Evolutionary conservation across 30 jellyfish, hydroid and myxozoan species (phyloP).

Genomic region (Aurelia sp.): DNA sequence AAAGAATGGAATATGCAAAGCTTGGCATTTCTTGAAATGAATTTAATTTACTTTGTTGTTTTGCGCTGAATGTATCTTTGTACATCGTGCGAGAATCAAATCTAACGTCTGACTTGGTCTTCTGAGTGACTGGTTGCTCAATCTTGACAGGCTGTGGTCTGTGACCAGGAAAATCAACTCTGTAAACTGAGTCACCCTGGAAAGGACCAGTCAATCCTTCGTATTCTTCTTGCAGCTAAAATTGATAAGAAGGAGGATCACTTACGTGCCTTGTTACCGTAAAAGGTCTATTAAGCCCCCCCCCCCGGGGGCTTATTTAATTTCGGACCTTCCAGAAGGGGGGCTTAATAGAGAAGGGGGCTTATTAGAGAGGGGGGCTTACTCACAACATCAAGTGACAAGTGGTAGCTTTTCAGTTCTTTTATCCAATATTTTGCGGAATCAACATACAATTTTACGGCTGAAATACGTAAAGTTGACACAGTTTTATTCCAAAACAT

Average conservation of each 20-base stretch:
- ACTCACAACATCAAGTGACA: no score
- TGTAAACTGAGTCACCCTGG: slow-evolving; percentile 71
- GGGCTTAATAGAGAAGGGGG: no score
- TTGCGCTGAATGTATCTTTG: slow-evolving; percentile 55
- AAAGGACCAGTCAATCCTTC: slow-evolving; percentile 72
- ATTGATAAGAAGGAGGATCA: not conserved
- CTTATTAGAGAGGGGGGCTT: no score
- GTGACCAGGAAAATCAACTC: slow-evolving; percentile 66
- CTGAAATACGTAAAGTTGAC: no score
- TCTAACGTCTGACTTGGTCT: slow-evolving; percentile 11
- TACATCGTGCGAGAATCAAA: slow-evolving; percentile 79
- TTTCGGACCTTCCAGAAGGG: no score
- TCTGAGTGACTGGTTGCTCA: slow-evolving; percentile 58
- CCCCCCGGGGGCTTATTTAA: no score
- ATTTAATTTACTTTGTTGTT: slow-evolving; percentile 17
- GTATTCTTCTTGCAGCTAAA: slow-evolving; percentile 78
- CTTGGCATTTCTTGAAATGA: slow-evolving; percentile 81
- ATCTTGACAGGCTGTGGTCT: slow-evolving; percentile 44
- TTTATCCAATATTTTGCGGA: no score
- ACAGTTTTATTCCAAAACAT: no score
- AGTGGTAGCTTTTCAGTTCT: no score
- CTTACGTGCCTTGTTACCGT: no score
- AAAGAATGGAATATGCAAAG: slow-evolving; percentile 72
- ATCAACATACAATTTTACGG: no score
- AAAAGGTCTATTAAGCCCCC: no score